Evolutionary conservation across 1,140 invertebrate species (phyloP).

Genomic region (Papilio dardanus): DNA sequence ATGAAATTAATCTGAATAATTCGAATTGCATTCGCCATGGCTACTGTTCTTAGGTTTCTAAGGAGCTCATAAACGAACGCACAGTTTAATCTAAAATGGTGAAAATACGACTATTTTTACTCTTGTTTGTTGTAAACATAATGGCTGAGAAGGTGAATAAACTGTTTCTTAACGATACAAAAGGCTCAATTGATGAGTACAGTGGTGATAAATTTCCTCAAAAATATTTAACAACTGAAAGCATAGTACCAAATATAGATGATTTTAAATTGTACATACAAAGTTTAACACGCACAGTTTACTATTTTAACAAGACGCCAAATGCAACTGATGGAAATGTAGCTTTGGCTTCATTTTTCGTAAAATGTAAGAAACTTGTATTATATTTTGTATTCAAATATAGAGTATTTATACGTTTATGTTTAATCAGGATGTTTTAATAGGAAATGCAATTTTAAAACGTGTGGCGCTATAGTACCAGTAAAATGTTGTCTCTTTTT

Average conservation of each 20-base stretch:
- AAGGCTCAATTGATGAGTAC: slow-evolving; percentile 6
- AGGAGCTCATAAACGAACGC: background rate
- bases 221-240: slow-evolving; percentile 39
- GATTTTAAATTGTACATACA: slow-evolving; percentile 40
- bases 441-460: background rate
- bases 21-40: slow-evolving; percentile 12
- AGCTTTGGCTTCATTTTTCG: slow-evolving; percentile 40
- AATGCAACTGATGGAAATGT: slow-evolving; percentile 48
- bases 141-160: background rate
- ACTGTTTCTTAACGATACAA: background rate
- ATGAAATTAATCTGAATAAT: slow-evolving; percentile 23
- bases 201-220: slow-evolving; percentile 40
- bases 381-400: background rate
- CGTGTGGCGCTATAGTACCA: too few relatives aligned
- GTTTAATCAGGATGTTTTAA: background rate
- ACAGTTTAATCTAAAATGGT: background rate
- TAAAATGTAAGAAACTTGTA: slow-evolving; percentile 40
- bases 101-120: background rate
- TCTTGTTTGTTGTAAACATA: background rate
- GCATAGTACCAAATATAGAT: slow-evolving; percentile 1
- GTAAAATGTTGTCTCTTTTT: background rate
- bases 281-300: slow-evolving; percentile 34
- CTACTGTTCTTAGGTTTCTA: background rate
- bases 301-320: slow-evolving; percentile 38
- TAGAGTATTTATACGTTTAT: background rate